A percentile compares a stretch with the other conserved stretches of the same genome.
Evolutionary conservation across 2,888 invertebrate species (phyloP).

Genomic region (Ochropacha duplaris): DNA sequence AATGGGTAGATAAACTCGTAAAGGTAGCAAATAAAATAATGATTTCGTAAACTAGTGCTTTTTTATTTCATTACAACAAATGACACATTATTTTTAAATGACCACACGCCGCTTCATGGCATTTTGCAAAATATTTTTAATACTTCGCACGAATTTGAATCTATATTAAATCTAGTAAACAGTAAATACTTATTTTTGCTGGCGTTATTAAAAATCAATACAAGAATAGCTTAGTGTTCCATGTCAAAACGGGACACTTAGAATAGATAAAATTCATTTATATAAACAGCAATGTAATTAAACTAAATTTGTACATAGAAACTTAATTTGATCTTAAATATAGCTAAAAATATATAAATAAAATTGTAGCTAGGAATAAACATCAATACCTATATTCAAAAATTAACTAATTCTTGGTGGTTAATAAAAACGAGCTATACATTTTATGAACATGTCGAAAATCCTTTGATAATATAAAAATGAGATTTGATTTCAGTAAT

Average conservation of each 20-base stretch:
- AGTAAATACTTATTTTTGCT: background rate
- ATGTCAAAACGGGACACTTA: background rate
- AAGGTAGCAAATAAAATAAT: background rate
- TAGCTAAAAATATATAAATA: background rate
- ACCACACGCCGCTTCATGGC: background rate
- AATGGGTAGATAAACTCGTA: no score
- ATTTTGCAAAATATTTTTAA: background rate
- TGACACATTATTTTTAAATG: background rate
- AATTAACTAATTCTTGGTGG: background rate
- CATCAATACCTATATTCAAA: background rate
- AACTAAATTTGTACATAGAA: conserved; percentile 1
- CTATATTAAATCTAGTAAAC: background rate
- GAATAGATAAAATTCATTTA: background rate
- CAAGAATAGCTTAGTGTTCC: background rate
- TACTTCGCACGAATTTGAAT: background rate
- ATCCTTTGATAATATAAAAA: no score
- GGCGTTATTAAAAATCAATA: background rate
- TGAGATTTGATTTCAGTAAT: background rate
- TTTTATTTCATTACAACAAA: background rate
- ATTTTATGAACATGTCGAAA: no score
- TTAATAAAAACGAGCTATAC: no score
- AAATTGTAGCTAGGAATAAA: background rate
- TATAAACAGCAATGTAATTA: background rate
- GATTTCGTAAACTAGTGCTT: background rate
- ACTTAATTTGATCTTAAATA: conserved; percentile 1